These are phyloP conservation scores for Dichetophora obliterata DNA, from an alignment of 2,888 invertebrate species.

Conservation along the genomic window DNA sequence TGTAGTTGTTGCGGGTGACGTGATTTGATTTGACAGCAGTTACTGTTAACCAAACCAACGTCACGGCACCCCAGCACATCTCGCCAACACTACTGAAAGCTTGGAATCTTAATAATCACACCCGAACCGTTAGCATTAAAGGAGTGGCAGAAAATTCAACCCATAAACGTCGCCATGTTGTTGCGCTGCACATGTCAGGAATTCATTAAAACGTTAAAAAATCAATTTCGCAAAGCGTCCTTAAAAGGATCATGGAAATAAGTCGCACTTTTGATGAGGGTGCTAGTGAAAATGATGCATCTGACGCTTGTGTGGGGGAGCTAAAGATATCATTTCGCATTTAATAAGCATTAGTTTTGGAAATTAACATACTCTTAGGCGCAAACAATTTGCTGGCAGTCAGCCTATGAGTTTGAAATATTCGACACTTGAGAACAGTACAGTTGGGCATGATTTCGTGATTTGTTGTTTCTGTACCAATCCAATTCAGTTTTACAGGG, in stretches of 20 bases:
- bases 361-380: slow-evolving; percentile 36
- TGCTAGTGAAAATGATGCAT: not conserved
- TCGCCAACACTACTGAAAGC: slow-evolving; percentile 46
- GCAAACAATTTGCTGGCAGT: not conserved
- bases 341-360: slow-evolving; percentile 11
- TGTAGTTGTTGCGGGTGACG: slow-evolving; percentile 41
- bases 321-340: slow-evolving; percentile 25
- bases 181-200: slow-evolving; percentile 60
- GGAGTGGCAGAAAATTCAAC: not conserved
- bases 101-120: slow-evolving; percentile 52
- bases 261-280: not conserved
- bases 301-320: not conserved
- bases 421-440: too few relatives aligned
- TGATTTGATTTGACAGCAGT: slow-evolving; percentile 37
- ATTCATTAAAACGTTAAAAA: slow-evolving; percentile 63
- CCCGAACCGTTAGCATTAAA: slow-evolving; percentile 28
- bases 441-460: too few relatives aligned
- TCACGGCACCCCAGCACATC: not conserved
- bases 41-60: slow-evolving; percentile 20
- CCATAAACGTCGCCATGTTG: slow-evolving; percentile 2
- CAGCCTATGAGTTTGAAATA: not conserved
- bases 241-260: slow-evolving; percentile 33
- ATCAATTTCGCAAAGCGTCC: slow-evolving; percentile 54
- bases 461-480: too few relatives aligned
- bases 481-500: too few relatives aligned